phyloP scores from a whole-genome alignment of 2,888 invertebrate genomes.

The Himalopsyche tibetana region DNA sequence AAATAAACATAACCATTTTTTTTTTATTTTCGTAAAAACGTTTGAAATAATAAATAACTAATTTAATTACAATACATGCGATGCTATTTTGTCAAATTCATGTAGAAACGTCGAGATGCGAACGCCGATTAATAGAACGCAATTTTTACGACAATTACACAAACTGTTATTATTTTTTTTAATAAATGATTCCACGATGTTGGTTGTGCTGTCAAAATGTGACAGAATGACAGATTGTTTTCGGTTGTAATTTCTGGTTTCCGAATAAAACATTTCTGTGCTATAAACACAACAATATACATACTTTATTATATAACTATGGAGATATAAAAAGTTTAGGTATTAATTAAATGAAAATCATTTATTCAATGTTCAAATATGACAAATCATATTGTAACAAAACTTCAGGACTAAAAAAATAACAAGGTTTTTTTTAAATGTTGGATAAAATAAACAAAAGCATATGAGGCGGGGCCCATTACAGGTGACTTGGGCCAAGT shows the following conservation, averaged over 20 bases:
- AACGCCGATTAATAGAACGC: conserved; percentile 20
- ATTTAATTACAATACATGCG: conserved; percentile 26
- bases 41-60: not conserved
- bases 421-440: too few species aligned
- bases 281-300: not conserved
- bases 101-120: conserved; percentile 10
- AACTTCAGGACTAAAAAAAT: too few species aligned
- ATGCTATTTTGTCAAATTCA: conserved; percentile 15
- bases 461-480: too few species aligned
- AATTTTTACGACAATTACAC: conserved; percentile 8
- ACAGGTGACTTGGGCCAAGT: too few species aligned
- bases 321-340: too few species aligned
- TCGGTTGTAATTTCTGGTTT: not conserved
- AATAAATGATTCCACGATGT: conserved; percentile 19
- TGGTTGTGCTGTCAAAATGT: conserved; percentile 18
- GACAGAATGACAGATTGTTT: conserved; percentile 18
- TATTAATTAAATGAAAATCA: too few species aligned
- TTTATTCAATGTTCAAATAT: too few species aligned
- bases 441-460: too few species aligned
- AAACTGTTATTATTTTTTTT: conserved; percentile 19
- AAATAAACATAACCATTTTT: not conserved
- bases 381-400: too few species aligned
- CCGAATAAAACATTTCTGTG: not conserved
- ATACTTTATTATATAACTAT: too few species aligned
- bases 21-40: not conserved